Conservation (phyloP, 1,140 invertebrate genomes). For the Ceratosolen solmsi region DNA sequence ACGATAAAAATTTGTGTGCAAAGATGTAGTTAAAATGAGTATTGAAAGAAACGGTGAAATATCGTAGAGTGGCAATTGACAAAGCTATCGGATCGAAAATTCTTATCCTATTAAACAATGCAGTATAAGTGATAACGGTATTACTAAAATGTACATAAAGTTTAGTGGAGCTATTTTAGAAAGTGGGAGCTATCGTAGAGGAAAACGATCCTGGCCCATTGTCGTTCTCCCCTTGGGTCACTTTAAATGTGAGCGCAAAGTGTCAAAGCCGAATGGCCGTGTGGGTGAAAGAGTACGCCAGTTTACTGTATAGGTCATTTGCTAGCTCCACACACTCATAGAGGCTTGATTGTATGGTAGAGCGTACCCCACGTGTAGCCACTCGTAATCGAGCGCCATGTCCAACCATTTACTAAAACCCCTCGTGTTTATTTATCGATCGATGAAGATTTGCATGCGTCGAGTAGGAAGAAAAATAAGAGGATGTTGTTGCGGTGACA, state of each 20-base stretch:
- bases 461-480: not conserved
- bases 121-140: not conserved
- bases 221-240: not conserved
- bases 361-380: too few species aligned
- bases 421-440: not conserved
- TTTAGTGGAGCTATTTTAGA: not conserved
- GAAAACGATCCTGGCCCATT: not conserved
- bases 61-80: not conserved
- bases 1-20: too few species aligned
- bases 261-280: not conserved
- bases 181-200: constrained; percentile 3
- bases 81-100: not conserved
- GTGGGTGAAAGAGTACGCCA: constrained; percentile 3
- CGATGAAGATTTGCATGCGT: not conserved
- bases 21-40: too few species aligned
- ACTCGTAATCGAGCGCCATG: too few species aligned
- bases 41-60: too few species aligned
- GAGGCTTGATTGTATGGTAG: too few species aligned
- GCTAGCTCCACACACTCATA: not conserved
- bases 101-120: not conserved
- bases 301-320: constrained; percentile 5
- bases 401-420: not conserved
- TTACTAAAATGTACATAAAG: not conserved
- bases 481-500: not conserved
- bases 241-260: constrained; percentile 19